These are phyloP conservation scores for Drosophila merina DNA, from an alignment of 2,888 invertebrate genomes.

Conservation along the genomic window DNA sequence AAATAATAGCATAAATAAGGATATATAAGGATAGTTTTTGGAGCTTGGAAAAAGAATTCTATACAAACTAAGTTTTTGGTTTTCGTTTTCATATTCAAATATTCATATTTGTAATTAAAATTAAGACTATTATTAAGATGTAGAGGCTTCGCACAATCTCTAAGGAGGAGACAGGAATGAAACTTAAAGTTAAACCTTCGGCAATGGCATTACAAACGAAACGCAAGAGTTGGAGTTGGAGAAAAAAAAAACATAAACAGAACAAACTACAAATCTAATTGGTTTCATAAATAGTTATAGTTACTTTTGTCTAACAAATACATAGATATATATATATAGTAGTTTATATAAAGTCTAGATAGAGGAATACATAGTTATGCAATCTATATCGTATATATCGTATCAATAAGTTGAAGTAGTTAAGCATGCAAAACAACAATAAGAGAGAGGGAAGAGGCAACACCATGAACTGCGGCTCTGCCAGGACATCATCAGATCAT, in stretches of 20 bases:
- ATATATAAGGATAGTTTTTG: conserved; percentile 33
- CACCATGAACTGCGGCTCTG: conserved; percentile 62
- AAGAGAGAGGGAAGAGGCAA: conserved; percentile 57
- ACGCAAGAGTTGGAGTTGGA: conserved; percentile 1
- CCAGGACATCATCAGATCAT: conserved; percentile 29
- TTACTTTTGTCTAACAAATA: conserved; percentile 43
- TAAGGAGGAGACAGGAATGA: conserved; percentile 24
- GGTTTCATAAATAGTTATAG: conserved; percentile 67
- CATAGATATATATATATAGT: conserved; percentile 36
- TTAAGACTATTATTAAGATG: conserved; percentile 42
- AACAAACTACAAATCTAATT: conserved; percentile 75
- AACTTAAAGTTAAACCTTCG: conserved; percentile 63
- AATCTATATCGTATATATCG: conserved; percentile 35
- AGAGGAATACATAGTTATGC: conserved; percentile 49
- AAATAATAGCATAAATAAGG: conserved; percentile 20
- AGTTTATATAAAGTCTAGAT: conserved; percentile 37
- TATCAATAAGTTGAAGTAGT: conserved; percentile 56
- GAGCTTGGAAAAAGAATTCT: conserved; percentile 49
- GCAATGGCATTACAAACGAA: conserved; percentile 61
- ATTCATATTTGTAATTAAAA: conserved; percentile 52
- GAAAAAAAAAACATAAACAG: conserved; percentile 12
- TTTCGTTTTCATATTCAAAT: conserved; percentile 49
- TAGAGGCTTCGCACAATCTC: conserved; percentile 42
- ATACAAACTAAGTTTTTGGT: conserved; percentile 41
- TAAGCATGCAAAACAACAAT: conserved; percentile 75